Base-by-base conservation (phyloP, 2,888 invertebrate genomes). In the Caenorhabditis zanzibari region DNA sequence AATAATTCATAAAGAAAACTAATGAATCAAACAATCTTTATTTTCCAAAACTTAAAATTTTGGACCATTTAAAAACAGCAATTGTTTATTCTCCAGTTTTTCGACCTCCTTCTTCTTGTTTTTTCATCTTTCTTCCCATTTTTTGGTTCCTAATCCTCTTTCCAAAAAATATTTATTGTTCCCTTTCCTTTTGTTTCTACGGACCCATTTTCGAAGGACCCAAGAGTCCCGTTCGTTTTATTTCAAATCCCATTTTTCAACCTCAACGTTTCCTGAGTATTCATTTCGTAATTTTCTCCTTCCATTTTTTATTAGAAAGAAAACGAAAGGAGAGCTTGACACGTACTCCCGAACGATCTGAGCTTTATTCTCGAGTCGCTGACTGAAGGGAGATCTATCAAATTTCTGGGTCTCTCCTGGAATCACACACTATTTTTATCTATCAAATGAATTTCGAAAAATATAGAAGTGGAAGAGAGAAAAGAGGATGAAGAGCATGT, bases 101-200 rank as follows among this genome's bases (percentile, higher is more conserved):
- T 64, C 54, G 52, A 24, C 32, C 64, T 47, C 71, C 49, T 68
- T 41, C 19, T 49, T 41, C 19, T 14, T 16, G 47, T 41, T 41
- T 44, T 44, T 52, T 54, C 54, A 47, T 47, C 19, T 6, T 66
- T 35, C 26, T 52, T 49, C 49, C n/a, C n/a, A 19, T 22, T 44
- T 56, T 75, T 47, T 47, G 16, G 38, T 56, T 69, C 61, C 74
- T 68, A 69, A 69, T 74, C 74, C 74, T 75, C 56, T 49, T 54
- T 38, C 44, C 66, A n/a, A 59, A 61, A 64, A 75, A 69, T 73
- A 68, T 81, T 81, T 75, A 74, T 75, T 81, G 74, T 77, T 66
- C 61, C 71, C 49, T 61, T 56, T 35, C 19, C 32, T 22, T 47
- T n/a, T 59, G 16, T n/a, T 52, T 10, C 44, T 56, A 19, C 19